Base-by-base conservation (phyloP, 2,797 vertebrate species). In the Crenichthys baileyi region DNA sequence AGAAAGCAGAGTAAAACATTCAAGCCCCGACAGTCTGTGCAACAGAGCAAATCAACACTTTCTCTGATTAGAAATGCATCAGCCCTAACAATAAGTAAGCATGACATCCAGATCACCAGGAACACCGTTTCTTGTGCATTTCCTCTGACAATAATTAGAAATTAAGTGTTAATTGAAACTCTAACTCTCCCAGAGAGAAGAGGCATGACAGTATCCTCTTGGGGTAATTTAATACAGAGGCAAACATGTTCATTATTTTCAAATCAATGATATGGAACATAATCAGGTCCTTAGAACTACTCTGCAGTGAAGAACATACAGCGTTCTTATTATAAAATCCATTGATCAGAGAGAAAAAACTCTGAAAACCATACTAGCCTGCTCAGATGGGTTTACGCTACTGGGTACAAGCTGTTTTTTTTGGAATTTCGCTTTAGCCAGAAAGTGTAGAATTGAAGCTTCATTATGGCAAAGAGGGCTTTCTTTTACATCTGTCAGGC, bases 91-190 rank as follows among this genome's bases (percentile, higher is more conserved):
- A 71, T 72, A 88, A 85, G 78, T 24, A 60, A 60, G 77, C 41
- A 50, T 76, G 79, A 81, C 79, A 77, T 72, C 46, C 73, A 88
- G 77, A 83, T 78, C 79, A 84, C 67, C 50, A 78, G 75, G 56
- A 88, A 83, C 75, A 79, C 44, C 18, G 24, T 78, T 81, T 78
- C 48, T 74, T 77, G 53, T 88, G 85, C 80, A 58, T 84, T 81
- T 80, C 73, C 76, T 76, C 50, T 46, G n/a, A 72, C 67, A 77
- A 82, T 89, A 89, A 90, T 91, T 83, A 91, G 74, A 82, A 78
- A 86, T 77, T 73, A 77, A 70, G 50, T 83, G 76, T 83, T 93
- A 89, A 93, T 93, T 94, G 86, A 94, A 92, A 91, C 77, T 60
- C 71, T 20, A 58, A 78, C 83, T 85, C 83, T 58, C 63, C 75